Conservation (phyloP, 2,797 vertebrate species). For the Silurus aristotelis region DNA sequence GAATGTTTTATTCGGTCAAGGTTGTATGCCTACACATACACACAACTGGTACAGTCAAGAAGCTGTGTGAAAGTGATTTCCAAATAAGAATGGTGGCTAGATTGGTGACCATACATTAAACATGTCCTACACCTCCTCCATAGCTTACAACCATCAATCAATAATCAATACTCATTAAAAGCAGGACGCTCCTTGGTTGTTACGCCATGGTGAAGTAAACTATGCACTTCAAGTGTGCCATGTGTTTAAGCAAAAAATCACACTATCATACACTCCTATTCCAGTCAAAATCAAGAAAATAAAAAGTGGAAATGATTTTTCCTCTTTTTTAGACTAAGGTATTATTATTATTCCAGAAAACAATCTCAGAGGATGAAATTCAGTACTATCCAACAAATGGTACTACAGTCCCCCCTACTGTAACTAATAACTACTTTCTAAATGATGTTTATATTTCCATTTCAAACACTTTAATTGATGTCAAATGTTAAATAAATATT, state of each 20-base stretch:
- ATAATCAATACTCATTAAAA: background rate
- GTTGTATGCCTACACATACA: background rate
- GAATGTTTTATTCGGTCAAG: background rate
- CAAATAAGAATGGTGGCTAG: background rate
- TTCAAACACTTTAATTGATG: background rate
- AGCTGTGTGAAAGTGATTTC: background rate
- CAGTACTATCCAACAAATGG: background rate
- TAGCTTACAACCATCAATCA: background rate
- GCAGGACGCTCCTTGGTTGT: background rate
- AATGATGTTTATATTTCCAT: background rate
- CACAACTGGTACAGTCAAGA: background rate
- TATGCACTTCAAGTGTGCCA: background rate
- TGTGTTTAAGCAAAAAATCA: background rate
- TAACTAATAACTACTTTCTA: background rate
- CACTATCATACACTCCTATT: background rate
- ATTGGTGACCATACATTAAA: background rate
- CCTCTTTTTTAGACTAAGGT: background rate
- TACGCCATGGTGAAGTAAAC: background rate
- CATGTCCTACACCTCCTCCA: background rate
- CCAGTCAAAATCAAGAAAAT: background rate
- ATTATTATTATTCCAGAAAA: background rate
- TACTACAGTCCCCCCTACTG: background rate
- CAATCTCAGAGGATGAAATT: background rate
- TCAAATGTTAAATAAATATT: background rate
- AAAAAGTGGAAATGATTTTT: background rate